Evolutionary conservation across 2,113 vertebrate species (phyloP).

Genomic region (Alces alces): DNA sequence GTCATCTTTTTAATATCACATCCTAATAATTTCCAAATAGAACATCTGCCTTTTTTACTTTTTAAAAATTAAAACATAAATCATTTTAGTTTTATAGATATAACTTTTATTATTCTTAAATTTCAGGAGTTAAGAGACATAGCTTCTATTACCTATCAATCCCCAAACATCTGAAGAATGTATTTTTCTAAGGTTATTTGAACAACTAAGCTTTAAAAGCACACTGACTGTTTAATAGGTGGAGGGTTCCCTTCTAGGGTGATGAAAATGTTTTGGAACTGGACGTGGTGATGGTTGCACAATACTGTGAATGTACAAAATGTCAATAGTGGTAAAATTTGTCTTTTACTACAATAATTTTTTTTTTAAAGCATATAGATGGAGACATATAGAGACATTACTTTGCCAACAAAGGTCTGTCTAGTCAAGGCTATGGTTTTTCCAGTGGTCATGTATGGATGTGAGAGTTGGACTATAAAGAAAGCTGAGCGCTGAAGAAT

Average conservation of each 20-base stretch:
- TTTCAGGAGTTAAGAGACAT: neutral
- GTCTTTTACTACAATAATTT: neutral
- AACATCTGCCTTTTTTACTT: neutral
- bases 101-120: neutral
- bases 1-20: neutral
- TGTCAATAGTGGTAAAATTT: neutral
- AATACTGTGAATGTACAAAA: neutral
- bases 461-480: no score
- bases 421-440: no score
- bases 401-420: no score
- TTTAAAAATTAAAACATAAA: neutral
- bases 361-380: neutral
- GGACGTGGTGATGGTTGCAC: neutral
- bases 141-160: neutral
- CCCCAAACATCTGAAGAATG: neutral
- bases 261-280: neutral
- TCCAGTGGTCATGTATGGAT: no score
- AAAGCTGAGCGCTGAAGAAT: no score
- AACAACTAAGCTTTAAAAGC: neutral
- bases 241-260: neutral
- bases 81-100: neutral
- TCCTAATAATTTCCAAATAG: conserved; percentile 2
- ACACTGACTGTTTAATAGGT: neutral
- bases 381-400: no score
- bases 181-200: neutral